Percentiles rank a stretch among this genome's conserved stretches.
Conservation (phyloP, 2,113 vertebrate genomes). For the Puntigrus tetrazona region DNA sequence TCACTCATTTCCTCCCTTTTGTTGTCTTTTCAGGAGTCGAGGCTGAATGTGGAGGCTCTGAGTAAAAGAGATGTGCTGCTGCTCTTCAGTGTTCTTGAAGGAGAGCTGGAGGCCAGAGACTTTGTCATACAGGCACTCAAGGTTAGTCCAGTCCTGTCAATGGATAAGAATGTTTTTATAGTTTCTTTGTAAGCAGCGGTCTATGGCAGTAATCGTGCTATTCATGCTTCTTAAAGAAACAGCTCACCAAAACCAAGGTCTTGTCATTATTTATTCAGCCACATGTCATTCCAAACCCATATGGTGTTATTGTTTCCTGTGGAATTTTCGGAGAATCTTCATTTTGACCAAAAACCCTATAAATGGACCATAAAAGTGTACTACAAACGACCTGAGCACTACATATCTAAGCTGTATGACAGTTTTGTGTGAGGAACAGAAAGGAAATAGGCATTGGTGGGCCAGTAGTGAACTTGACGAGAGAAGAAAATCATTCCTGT, state of each 20-base stretch:
- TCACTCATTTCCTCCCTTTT: not conserved
- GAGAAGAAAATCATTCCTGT: not conserved
- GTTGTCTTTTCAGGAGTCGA: slow-evolving; percentile 76
- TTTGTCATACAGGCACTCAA: slow-evolving; percentile 94
- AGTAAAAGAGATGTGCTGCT: slow-evolving; percentile 92
- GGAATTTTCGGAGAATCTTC: not conserved
- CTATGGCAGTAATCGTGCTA: not conserved
- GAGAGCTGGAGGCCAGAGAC: slow-evolving; percentile 94
- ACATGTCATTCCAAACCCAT: not conserved
- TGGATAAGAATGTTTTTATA: not conserved
- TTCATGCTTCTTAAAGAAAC: not conserved
- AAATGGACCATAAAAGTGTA: not conserved
- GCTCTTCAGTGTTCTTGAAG: slow-evolving; percentile 94
- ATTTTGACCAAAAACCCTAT: not conserved
- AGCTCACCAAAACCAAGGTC: not conserved
- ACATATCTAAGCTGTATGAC: not conserved
- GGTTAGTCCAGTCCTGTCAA: slow-evolving; percentile 72
- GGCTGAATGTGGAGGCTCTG: slow-evolving; percentile 94
- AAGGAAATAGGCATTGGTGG: not conserved
- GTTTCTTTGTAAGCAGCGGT: slow-evolving; percentile 5
- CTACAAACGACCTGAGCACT: not conserved
- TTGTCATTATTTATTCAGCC: not conserved
- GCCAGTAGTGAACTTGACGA: not conserved
- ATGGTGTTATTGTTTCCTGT: not conserved
- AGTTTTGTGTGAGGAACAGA: not conserved